phyloP scores from a whole-genome alignment of 2,888 invertebrate genomes.

The Zonitis immaculata region DNA sequence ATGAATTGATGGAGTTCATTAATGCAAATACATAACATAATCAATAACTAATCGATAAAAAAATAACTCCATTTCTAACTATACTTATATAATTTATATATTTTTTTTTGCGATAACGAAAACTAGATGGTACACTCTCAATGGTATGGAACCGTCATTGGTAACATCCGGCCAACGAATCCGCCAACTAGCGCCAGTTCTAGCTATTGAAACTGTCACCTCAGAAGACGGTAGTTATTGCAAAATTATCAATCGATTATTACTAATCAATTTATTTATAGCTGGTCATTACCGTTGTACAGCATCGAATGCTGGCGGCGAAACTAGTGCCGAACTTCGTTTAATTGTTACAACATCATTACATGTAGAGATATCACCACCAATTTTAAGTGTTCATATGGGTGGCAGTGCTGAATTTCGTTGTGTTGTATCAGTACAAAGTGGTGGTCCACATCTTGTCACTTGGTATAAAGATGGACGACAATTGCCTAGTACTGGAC shows the following conservation, averaged over 20 bases:
- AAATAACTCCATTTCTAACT: constrained; percentile 4
- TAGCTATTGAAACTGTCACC: constrained; percentile 67
- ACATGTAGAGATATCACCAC: constrained; percentile 63
- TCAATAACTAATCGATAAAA: not conserved
- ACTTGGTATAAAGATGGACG: constrained; percentile 63
- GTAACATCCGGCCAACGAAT: constrained; percentile 62
- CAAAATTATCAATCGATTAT: too few species aligned
- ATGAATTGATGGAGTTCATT: not conserved
- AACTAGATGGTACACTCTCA: constrained; percentile 63
- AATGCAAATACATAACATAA: too few species aligned
- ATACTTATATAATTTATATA: too few species aligned
- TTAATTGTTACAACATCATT: constrained; percentile 63
- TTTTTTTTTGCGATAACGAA: too few species aligned
- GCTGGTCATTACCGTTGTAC: constrained; percentile 64
- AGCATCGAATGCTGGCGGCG: constrained; percentile 65
- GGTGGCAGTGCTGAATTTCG: constrained; percentile 67
- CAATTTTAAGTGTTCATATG: constrained; percentile 66
- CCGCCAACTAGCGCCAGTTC: constrained; percentile 62
- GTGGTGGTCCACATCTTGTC: constrained; percentile 49
- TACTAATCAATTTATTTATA: constrained; percentile 17
- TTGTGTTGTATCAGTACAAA: constrained; percentile 57
- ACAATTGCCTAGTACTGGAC: constrained; percentile 61
- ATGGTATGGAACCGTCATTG: constrained; percentile 60
- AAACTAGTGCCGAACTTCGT: constrained; percentile 63
- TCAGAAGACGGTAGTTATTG: constrained; percentile 56